A percentile compares a stretch with the other conserved stretches of the same genome.
phyloP scores from a whole-genome alignment of 2,888 invertebrate genomes.

The Cryptocephalus primarius region DNA sequence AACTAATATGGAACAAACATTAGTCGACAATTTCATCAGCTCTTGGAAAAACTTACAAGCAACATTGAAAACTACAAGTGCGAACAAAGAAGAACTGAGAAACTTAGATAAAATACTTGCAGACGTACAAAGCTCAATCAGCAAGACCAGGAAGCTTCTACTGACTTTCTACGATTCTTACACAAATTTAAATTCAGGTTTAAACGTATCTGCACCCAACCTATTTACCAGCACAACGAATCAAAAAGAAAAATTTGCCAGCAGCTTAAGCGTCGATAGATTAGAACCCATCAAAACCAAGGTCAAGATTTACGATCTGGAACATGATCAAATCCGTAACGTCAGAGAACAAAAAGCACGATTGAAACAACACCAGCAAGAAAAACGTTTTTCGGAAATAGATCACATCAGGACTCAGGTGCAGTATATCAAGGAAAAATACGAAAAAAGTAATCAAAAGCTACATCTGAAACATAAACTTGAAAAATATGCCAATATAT shows the following conservation, averaged over 20 bases:
- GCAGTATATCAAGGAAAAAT: constrained; percentile 17
- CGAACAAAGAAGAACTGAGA: constrained; percentile 10
- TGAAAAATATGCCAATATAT: constrained; percentile 9
- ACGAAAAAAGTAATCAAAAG: constrained; percentile 11
- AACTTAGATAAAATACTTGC: constrained; percentile 12
- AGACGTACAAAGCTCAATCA: constrained; percentile 5
- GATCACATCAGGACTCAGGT: constrained; percentile 18
- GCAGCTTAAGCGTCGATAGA: constrained; percentile 5
- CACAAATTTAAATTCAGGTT: constrained; percentile 1
- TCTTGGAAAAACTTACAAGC: constrained; percentile 10
- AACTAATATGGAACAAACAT: neutral
- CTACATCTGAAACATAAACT: constrained; percentile 12
- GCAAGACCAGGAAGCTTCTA: neutral
- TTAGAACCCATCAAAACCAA: constrained; percentile 8
- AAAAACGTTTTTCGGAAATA: constrained; percentile 13
- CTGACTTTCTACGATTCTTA: neutral
- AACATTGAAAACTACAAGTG: constrained; percentile 8
- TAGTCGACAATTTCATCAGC: constrained; percentile 10
- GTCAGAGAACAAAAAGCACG: neutral
- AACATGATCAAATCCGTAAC: constrained; percentile 9
- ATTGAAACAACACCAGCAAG: neutral
- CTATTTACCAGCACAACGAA: neutral
- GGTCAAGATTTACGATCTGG: constrained; percentile 11
- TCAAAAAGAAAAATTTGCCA: constrained; percentile 2
- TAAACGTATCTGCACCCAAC: constrained; percentile 7